Evolutionary conservation across 2,797 vertebrate genomes (phyloP).

Genomic region (Dendrocincla tyrannina): DNA sequence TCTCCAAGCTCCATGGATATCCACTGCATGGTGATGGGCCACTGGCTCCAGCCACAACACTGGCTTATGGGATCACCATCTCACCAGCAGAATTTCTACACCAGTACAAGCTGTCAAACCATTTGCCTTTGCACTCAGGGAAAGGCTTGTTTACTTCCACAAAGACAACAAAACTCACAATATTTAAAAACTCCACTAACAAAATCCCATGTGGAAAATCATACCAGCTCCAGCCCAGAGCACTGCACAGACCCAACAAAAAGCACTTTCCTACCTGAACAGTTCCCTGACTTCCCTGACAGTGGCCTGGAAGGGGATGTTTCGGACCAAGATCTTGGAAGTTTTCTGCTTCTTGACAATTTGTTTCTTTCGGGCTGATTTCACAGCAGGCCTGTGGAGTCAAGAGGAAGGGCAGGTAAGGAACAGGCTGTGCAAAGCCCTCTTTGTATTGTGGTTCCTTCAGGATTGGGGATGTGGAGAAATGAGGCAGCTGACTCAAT

Average conservation of each 20-base stretch:
- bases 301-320: slow-evolving; percentile 93
- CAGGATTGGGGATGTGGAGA: neutral
- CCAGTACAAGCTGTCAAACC: neutral
- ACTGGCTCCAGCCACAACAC: neutral
- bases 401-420: neutral
- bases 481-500: neutral
- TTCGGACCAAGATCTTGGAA: slow-evolving; percentile 95
- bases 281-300: slow-evolving; percentile 90
- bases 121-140: neutral
- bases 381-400: slow-evolving; percentile 71
- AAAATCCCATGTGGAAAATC: neutral
- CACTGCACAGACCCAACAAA: fast-evolving
- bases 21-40: neutral
- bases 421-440: fast-evolving
- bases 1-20: fast-evolving
- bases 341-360: slow-evolving; percentile 84
- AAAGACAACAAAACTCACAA: neutral
- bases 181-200: neutral
- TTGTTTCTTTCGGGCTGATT: slow-evolving; percentile 84
- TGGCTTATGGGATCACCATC: neutral
- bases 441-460: fast-evolving
- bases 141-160: neutral
- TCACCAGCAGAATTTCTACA: neutral
- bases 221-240: neutral
- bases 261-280: slow-evolving; percentile 83